A percentile compares a stretch with the other conserved stretches of the same genome.
phyloP scores from a whole-genome alignment of 2,888 invertebrate species.

The Drosophila silvestris region DNA sequence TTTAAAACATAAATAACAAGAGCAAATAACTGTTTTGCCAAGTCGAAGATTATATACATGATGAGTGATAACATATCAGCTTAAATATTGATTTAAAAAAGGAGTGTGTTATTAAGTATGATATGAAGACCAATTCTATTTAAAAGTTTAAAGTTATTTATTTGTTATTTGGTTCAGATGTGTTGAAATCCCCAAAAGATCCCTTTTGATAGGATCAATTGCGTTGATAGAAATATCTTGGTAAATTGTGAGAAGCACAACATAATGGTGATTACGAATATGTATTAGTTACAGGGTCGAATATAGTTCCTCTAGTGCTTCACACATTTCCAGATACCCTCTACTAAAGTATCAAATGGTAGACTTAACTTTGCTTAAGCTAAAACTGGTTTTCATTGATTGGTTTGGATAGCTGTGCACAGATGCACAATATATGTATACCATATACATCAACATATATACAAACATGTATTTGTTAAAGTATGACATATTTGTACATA shows the following conservation, averaged over 20 bases:
- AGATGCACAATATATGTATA: background rate
- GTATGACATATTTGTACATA: background rate
- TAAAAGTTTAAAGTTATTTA: too few species aligned
- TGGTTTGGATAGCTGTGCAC: background rate
- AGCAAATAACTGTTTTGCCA: background rate
- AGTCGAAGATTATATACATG: background rate
- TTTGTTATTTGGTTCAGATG: too few species aligned
- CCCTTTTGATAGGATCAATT: background rate
- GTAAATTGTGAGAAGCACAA: background rate
- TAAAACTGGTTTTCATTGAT: constrained; percentile 25
- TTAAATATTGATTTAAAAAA: background rate
- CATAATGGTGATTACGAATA: background rate
- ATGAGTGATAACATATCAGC: background rate
- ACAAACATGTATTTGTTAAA: background rate
- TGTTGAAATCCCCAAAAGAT: background rate
- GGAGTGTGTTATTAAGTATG: rapidly evolving
- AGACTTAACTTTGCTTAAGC: background rate
- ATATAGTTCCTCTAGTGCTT: too few species aligned
- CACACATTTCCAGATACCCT: background rate
- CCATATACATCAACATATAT: background rate
- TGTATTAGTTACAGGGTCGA: background rate
- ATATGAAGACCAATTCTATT: background rate
- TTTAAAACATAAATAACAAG: constrained; percentile 8
- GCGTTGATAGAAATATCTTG: background rate
- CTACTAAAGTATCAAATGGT: background rate